Conservation (phyloP, 2,113 vertebrate genomes). For the Prinia subflava region DNA sequence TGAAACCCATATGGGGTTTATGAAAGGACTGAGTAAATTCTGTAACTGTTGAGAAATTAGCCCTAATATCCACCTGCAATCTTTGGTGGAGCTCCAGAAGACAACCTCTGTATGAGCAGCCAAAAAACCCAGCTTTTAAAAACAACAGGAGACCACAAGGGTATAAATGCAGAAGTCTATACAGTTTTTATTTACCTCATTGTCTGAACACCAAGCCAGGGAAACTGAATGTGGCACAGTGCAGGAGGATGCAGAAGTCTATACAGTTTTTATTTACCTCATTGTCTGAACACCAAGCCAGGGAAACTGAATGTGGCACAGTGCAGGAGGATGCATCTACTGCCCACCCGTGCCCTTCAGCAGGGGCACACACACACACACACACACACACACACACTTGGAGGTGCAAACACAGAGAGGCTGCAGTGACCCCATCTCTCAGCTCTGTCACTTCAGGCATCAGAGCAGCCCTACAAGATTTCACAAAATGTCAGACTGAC, state of each 20-base stretch:
- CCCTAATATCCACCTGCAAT: background rate
- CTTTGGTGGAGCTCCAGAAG: background rate
- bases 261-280: background rate
- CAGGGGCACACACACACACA: background rate
- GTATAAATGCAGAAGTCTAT: background rate
- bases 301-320: background rate
- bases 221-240: background rate
- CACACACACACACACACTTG: background rate
- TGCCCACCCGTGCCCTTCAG: too few species aligned
- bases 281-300: background rate
- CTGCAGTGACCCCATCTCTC: background rate
- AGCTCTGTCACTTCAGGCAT: background rate
- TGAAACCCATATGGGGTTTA: background rate
- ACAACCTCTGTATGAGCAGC: background rate
- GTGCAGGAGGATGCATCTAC: fast-evolving
- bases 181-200: background rate
- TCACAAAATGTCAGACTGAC: background rate
- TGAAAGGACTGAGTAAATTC: background rate
- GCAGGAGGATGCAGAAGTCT: background rate
- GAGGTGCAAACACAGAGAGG: background rate
- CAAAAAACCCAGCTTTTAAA: background rate
- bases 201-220: background rate
- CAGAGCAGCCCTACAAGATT: background rate
- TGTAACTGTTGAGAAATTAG: background rate
- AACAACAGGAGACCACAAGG: background rate